Percentiles rank a stretch among this genome's conserved stretches.
phyloP scores from a whole-genome alignment of 1,140 invertebrate species.

The Elymnias hypermnestra region DNA sequence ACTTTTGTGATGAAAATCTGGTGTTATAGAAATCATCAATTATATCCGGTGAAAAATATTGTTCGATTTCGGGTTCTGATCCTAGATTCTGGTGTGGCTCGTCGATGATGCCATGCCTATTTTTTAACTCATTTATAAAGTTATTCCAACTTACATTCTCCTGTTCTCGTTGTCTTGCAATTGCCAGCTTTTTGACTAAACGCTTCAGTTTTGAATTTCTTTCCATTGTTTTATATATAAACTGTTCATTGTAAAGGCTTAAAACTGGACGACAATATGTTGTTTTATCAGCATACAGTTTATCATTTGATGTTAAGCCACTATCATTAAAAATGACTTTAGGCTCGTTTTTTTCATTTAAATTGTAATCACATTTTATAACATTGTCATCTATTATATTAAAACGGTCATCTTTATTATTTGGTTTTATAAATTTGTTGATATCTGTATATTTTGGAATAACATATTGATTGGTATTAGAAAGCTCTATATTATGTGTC shows the following conservation, averaged over 20 bases:
- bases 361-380: too few relatives aligned
- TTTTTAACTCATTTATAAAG: constrained; percentile 48
- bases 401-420: not conserved
- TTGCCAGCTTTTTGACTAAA: constrained; percentile 33
- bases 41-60: constrained; percentile 11
- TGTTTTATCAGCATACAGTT: constrained; percentile 34
- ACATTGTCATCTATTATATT: not conserved
- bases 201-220: constrained; percentile 39
- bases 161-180: constrained; percentile 37
- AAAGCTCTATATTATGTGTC: not conserved
- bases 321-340: not conserved
- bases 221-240: constrained; percentile 41
- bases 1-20: constrained; percentile 24
- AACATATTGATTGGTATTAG: not conserved
- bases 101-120: constrained; percentile 30
- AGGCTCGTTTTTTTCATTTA: not conserved
- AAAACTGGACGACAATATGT: constrained; percentile 47
- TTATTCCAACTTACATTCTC: constrained; percentile 44
- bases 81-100: too few relatives aligned
- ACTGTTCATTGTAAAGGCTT: constrained; percentile 38
- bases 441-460: not conserved
- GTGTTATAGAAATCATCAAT: constrained; percentile 29
- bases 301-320: constrained; percentile 15
- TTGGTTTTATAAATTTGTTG: not conserved
- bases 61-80: not conserved